Base-by-base conservation (phyloP, 92 coral and sea anemone species). In the Pocillopora meandrina region DNA sequence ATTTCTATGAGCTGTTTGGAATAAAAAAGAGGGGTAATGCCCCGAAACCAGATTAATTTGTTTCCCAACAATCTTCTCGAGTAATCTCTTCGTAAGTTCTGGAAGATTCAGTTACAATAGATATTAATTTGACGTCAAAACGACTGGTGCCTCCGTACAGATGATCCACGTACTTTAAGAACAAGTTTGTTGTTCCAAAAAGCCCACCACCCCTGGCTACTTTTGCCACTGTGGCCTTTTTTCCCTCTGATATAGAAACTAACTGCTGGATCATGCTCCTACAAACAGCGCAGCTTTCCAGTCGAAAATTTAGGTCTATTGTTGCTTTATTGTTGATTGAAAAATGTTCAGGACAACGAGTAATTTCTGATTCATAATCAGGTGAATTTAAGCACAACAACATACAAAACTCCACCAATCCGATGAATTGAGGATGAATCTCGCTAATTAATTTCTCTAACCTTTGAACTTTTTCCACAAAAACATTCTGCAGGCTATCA, bases 351-450 rank as follows among this genome's bases (percentile, higher is more conserved):
- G 74, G 84, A 56, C 84, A 79, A 0, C 64, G 49, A 47, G 6
- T 31, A 55, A 55, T 20, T 16, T 1, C 0, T 14, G 74, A 26
- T 2, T 9, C 0, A 9, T 47, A 1, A 0, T 7, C 5, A 8
- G 58, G 12, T 6, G 19, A 2, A 0, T 21, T 1, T 34, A 79
- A 52, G 11, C 9, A 23, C 61, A 79, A 18, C 3, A 0, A 15
- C 7, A 79, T 49, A 67, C 74, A 79, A 79, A 66, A 79, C 62
- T 79, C 75, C 18, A 49, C 75, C 61, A 79, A 56, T 33, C 84
- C 84, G 26, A 79, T 26, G 16, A 79, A 17, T 31, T 79, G 84
- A 47, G 84, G 84, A 11, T 67, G 19, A 66, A 79, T 1, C 17
- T 26, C 13, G 16, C 17, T 67, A 14, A 79, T 0, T 26, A 65